Base-by-base conservation (phyloP, 1,140 invertebrate genomes). In the Drosophila nigromelanica region DNA sequence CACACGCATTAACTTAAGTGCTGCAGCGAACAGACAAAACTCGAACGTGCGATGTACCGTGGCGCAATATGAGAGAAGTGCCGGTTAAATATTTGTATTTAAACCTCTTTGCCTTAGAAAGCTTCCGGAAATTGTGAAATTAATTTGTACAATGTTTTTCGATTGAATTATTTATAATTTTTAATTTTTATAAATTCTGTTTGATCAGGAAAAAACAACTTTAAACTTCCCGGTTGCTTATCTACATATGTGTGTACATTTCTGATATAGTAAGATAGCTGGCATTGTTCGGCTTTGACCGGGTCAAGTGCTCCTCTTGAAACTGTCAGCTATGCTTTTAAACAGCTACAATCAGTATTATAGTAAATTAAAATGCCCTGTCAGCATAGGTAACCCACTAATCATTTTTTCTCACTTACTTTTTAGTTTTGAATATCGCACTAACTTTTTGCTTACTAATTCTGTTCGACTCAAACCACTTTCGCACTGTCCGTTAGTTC, bases 21-120 rank as follows among this genome's bases (percentile, higher is more conserved):
- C 67, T 61, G 58, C 72, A 47, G 50, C 60, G 27, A 55, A 40
- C 47, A 55, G 30, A 37, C 27, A 37, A 54, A 54, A 54, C 27
- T 18, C 40, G 45, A 62, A 72, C 54, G 54, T 42, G 62, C 62
- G 50, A 52, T 52, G 61, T 70, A 72, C 69, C n/a, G 39, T 72
- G 69, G 39, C 47, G 43, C 60, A 71, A 71, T 54, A 56, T 50
- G 6, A 39, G 47, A 27, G 21, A 48, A 48, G 45, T 43, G 10
- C 6, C 21, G 27, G 27, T 10, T 14, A 43, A 40, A 30, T 43
- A 43, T 30, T 43, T 27, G 4, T 8, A 14, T 43, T 37, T 18
- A n/a, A 58, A 4, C 14, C 18, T 58, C 40, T 58, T 27, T 1
- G 1, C 15, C 12, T 11, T 18, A 7, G 8, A 2, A 27, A 43